Evolutionary conservation across 2,888 invertebrate species (phyloP).

Genomic region (Lepidonotus clava): DNA sequence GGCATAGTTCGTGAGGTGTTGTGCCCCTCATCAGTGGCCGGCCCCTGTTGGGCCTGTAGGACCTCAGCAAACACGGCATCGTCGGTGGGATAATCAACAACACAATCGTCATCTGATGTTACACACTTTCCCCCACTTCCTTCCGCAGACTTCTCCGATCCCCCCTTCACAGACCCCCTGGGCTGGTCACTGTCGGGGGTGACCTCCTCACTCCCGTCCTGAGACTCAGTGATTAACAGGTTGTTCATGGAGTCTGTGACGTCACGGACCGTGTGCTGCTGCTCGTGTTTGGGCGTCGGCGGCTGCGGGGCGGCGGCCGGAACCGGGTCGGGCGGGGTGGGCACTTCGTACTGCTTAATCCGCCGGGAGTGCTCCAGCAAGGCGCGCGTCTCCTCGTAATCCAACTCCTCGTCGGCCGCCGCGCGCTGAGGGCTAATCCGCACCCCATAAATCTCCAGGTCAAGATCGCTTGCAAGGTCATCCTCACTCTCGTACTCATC

Average conservation of each 20-base stretch:
- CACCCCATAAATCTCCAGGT: constrained; percentile 53
- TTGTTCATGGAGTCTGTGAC: constrained; percentile 49
- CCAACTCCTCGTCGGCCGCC: constrained; percentile 42
- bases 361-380: constrained; percentile 38
- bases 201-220: not conserved
- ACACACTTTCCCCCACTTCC: not conserved
- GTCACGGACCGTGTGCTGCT: not conserved
- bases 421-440: constrained; percentile 36
- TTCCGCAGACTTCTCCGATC: not conserved
- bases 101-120: not conserved
- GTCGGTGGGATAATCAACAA: not conserved
- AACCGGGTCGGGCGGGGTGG: constrained; percentile 39
- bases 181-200: not conserved
- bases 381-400: constrained; percentile 46
- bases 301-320: constrained; percentile 6
- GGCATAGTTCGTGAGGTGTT: not conserved
- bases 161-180: not conserved
- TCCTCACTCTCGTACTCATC: constrained; percentile 46
- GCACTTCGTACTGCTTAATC: constrained; percentile 42
- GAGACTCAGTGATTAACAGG: not conserved
- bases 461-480: constrained; percentile 53
- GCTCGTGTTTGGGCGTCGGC: not conserved
- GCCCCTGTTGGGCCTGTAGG: not conserved
- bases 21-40: not conserved
- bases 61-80: constrained; percentile 32